Evolutionary conservation across 1,140 invertebrate genomes (phyloP).

Genomic region (Ruditapes philippinarum): DNA sequence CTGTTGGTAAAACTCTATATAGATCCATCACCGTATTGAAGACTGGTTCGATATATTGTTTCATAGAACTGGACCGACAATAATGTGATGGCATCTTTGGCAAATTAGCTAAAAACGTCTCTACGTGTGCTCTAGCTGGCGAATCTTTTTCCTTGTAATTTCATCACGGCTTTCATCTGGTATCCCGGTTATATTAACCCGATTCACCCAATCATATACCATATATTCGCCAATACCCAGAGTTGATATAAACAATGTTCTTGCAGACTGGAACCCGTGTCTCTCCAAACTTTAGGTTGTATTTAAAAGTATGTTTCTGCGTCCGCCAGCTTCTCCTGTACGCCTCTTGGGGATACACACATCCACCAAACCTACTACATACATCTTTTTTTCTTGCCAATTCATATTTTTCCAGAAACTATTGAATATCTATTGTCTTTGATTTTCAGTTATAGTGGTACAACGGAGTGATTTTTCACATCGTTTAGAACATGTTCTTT

Average conservation of each 20-base stretch:
- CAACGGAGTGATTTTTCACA: not conserved
- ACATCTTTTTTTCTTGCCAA: not conserved
- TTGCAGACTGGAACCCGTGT: not conserved
- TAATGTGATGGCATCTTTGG: constrained; percentile 28
- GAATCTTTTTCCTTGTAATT: not conserved
- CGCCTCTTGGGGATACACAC: no score
- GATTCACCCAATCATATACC: constrained; percentile 10
- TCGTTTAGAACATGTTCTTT: constrained; percentile 11
- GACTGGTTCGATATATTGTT: not conserved
- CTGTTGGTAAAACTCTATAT: not conserved
- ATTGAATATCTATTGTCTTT: not conserved
- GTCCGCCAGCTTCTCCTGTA: not conserved
- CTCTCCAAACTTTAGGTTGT: not conserved
- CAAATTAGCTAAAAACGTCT: not conserved
- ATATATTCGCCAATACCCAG: constrained; percentile 13
- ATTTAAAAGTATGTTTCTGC: not conserved
- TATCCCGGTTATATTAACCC: not conserved
- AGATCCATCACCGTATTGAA: not conserved
- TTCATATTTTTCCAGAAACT: not conserved
- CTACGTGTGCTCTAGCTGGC: not conserved
- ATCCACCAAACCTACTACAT: constrained; percentile 2
- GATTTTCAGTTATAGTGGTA: not conserved
- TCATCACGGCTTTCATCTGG: not conserved
- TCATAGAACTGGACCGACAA: not conserved
- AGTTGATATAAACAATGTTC: constrained; percentile 4